A percentile compares a stretch with the other conserved stretches of the same genome.
Evolutionary conservation across 2,888 invertebrate genomes (phyloP).

Genomic region (Lochmaea capreae): DNA sequence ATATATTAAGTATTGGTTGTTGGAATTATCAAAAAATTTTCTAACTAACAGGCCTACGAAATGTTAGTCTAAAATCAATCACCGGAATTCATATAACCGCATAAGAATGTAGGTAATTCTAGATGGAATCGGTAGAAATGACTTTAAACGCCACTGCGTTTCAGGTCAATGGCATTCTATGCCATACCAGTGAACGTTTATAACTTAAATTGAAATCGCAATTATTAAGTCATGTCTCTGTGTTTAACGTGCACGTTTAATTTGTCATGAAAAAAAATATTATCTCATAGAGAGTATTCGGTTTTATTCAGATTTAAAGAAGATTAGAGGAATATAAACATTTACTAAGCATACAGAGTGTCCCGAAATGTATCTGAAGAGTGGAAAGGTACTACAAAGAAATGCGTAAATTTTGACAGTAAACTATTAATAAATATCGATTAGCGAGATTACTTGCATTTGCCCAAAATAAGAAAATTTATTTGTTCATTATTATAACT

Average conservation of each 20-base stretch:
- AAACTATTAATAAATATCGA: too few relatives aligned
- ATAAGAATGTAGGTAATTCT: slow-evolving; percentile 11
- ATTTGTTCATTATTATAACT: too few relatives aligned
- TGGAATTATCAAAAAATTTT: not conserved
- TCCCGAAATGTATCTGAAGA: too few relatives aligned
- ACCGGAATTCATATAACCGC: not conserved
- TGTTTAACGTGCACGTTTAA: slow-evolving; percentile 30
- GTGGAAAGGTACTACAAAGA: too few relatives aligned
- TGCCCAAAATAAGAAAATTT: too few relatives aligned
- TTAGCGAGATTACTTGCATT: too few relatives aligned
- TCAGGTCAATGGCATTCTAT: slow-evolving; percentile 34
- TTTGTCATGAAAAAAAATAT: slow-evolving; percentile 21
- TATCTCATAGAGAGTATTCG: not conserved
- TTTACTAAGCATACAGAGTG: not conserved
- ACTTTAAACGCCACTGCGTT: slow-evolving; percentile 18
- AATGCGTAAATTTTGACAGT: too few relatives aligned
- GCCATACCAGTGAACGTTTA: slow-evolving; percentile 11
- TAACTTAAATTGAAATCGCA: slow-evolving; percentile 12
- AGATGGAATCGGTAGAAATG: slow-evolving; percentile 19
- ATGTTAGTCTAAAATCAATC: not conserved
- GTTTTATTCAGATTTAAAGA: not conserved
- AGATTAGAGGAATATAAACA: not conserved
- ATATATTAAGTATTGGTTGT: too few relatives aligned
- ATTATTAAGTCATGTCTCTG: not conserved
- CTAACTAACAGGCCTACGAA: not conserved